Base-by-base conservation (phyloP, 2,888 invertebrate species). In the Napeogenes sylphis region DNA sequence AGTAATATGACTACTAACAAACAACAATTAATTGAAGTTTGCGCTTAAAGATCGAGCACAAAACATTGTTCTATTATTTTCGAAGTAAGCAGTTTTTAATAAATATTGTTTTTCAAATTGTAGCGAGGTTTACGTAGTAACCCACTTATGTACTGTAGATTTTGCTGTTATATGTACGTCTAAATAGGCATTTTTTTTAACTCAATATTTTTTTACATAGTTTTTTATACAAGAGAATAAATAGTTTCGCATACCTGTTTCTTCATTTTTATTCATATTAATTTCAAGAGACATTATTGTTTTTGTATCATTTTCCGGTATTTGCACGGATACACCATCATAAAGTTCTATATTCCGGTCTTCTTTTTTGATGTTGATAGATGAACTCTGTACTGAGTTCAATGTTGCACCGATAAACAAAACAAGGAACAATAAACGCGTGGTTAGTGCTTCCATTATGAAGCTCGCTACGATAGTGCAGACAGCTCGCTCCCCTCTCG, bases 261-360 rank as follows among this genome's bases (percentile, higher is more conserved):
- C 21, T 21, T 21, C 56, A 58, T 72, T 73, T 30, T 70, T 75
- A 6, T 71, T 73, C 0, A 82, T 77, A 51, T 85, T 78, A 63
- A 90, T 69, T 76, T 89, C 83, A 45, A 90, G 74, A 3, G 90
- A 85, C 45, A 89, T 62, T 61, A 87, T 12, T 70, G 75, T 81
- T 2, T 71, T 76, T 3, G 81, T 78, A 59, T 73, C 74, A 63
- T 80, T 79, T 21, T 71, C 70, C 1, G 90, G 89, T 30, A 90
- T 71, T 58, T 78, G 78, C 69, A 87, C 70, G 58, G 76, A 75
- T 56, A 90, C 79, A 69, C 87, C 89, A 57, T 87, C 82, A 47
- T 75, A 80, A 6, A 89, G 63, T 75, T 90, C 80, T 33, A 88
- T 67, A 72, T 78, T 83, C 67, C 77, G 61, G 56, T 32, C 62